Base-by-base conservation (phyloP, 2,888 invertebrate genomes). In the Syrphus vitripennis region DNA sequence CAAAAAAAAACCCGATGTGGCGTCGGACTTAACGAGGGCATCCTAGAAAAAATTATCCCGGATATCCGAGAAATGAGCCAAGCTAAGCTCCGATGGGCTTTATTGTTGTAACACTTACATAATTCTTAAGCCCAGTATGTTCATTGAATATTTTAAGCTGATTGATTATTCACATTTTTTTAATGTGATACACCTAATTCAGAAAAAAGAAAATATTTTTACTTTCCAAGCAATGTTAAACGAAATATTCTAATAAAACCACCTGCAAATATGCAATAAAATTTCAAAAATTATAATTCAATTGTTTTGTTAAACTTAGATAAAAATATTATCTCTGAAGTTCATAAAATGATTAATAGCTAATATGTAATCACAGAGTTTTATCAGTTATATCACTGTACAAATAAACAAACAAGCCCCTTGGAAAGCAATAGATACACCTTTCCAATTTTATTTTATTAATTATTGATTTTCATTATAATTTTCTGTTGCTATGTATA, bases 401-500 rank as follows among this genome's bases (percentile, higher is more conserved):
- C 50, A 50, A 14, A 50, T 50, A 50, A 50, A 24, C 50, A 24
- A 50, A 50, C 50, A 50, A 50, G 50, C 50, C 50, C 24, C 50
- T 50, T 7, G n/a, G 3, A 50, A 24, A 26, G 14, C n/a, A n/a
- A n/a, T n/a, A n/a, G n/a, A n/a, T 50, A 14, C n/a, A 50, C 50
- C 14, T 14, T 7, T 24, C 3, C 21, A 14, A 1, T 21, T 14
- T 19, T 48, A 4, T 48, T 12, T 48, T 48, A 48, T 48, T 48
- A 48, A 14, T 14, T 50, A 50, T 26, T 14, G 40, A 40, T 26
- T 40, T 29, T 65, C 19, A 16, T 42, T 26, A 26, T 12, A 42
- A 26, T 16, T 42, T 45, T 29, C 9, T 45, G 65, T 65, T 65
- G 65, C 45, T 19, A 65, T 50, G 50, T 50, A n/a, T 26, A 63